Base-by-base conservation (phyloP, 2,888 invertebrate species). In the Ectropis crepuscularia region DNA sequence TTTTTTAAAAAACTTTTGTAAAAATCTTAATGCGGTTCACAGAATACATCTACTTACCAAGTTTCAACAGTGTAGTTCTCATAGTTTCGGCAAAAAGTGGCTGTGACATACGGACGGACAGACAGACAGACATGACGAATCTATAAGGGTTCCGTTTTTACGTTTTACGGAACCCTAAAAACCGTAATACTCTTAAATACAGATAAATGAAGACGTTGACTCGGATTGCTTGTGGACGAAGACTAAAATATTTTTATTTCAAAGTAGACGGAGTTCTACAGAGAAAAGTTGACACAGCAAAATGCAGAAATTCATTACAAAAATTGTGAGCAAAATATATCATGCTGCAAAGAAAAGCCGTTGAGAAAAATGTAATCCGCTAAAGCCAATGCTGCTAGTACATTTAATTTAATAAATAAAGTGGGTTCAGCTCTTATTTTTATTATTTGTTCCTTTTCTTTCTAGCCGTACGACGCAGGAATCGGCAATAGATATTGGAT, bases 261-360 rank as follows among this genome's bases (percentile, higher is more conserved):
- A 41, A 10, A 5, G 5, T 6, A 36, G 9, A 48, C 36, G 36
- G 10, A 48, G 28, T 28, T 47, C 10, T 47, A 9, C 8, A 28
- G 6, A 36, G 49, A 49, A 42, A 12, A 6, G 9, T 12, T 2
- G 16, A 58, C 8, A 37, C 43, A 11, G 10, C 39, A 42, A 42
- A 45, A 36, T 9, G n/a, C 43, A 11, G 9, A 9, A 39, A 7
- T 8, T 37, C 47, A 55, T 46, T 55, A 55, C 36, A 37, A 10
- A 48, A 57, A 47, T 37, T 57, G 57, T 11, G 16, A 41, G 41
- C 47, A 39, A 57, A 57, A 57, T 48, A 57, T 57, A 41, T 46
- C 48, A 39, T 28, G 47, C 48, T 57, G 57, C 57, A 59, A 53
- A 36, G 54, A 5, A n/a, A 46, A 41, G 28, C 45, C 46, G 28